These are phyloP conservation scores for Ophiodon elongatus DNA, from an alignment of 2,113 vertebrate species.

Conservation along the genomic window DNA sequence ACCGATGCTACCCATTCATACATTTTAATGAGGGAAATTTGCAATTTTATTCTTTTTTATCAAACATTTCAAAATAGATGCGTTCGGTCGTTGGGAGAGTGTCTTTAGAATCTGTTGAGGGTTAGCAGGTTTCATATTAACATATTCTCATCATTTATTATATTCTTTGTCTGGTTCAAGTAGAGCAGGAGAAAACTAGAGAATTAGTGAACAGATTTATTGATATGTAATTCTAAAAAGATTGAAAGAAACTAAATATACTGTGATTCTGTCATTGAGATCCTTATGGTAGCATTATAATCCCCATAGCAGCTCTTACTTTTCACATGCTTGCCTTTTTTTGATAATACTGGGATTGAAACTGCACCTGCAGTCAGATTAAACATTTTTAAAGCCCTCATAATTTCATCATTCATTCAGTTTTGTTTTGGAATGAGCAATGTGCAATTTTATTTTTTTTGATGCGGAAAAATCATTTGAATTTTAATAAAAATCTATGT, in stretches of 20 bases:
- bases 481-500: slow-evolving; percentile 15
- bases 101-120: slow-evolving; percentile 15
- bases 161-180: slow-evolving; percentile 6
- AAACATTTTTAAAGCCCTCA: slow-evolving; percentile 18
- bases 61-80: slow-evolving; percentile 69
- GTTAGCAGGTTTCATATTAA: slow-evolving; percentile 31
- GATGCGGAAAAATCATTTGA: neutral
- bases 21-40: slow-evolving; percentile 79
- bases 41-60: slow-evolving; percentile 66
- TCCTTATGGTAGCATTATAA: slow-evolving; percentile 1
- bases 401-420: slow-evolving; percentile 20
- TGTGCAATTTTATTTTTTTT: neutral
- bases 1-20: slow-evolving; percentile 49
- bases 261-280: neutral
- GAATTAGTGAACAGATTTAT: slow-evolving; percentile 13
- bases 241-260: slow-evolving; percentile 29
- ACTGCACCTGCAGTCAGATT: slow-evolving; percentile 55
- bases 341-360: slow-evolving; percentile 56
- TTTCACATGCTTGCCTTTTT: slow-evolving; percentile 35
- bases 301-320: slow-evolving; percentile 35
- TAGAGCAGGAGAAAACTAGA: slow-evolving; percentile 34
- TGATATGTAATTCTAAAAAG: neutral
- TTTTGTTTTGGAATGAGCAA: slow-evolving; percentile 13
- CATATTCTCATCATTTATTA: neutral
- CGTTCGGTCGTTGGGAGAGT: slow-evolving; percentile 18